These are phyloP conservation scores for Alouatta palliata DNA, from an alignment of 2,113 vertebrate genomes.

Conservation along the genomic window DNA sequence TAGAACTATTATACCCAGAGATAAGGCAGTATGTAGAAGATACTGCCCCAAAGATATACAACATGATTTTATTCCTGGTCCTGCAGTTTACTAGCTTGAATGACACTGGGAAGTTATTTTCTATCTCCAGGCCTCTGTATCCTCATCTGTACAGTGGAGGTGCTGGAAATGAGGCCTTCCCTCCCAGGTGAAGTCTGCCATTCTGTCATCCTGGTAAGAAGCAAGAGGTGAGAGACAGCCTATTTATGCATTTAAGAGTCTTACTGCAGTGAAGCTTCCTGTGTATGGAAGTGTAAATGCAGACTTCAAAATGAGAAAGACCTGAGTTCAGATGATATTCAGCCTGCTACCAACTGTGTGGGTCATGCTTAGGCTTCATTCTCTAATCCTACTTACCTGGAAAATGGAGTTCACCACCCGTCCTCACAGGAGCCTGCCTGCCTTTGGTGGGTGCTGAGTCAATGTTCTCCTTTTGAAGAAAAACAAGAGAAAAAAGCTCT, in stretches of 20 bases:
- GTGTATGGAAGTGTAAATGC: neutral
- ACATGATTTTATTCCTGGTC: neutral
- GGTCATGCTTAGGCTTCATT: accelerated
- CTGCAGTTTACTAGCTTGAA: neutral
- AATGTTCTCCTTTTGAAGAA: neutral
- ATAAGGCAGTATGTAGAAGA: neutral
- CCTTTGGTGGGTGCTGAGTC: neutral
- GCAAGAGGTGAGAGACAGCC: neutral
- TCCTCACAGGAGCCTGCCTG: neutral
- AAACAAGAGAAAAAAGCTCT: neutral
- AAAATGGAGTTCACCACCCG: neutral
- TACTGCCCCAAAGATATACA: neutral
- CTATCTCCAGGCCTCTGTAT: neutral
- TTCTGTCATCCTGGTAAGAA: neutral
- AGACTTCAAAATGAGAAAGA: neutral
- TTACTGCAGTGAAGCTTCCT: neutral
- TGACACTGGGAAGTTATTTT: neutral
- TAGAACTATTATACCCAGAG: neutral
- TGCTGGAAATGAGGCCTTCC: neutral
- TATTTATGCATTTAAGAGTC: neutral
- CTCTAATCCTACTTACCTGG: neutral
- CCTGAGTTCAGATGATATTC: neutral
- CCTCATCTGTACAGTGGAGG: neutral
- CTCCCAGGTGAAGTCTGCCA: neutral
- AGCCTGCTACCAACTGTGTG: neutral